Base-by-base conservation (phyloP, 2,113 vertebrate species). In the Lampris megalopsis region DNA sequence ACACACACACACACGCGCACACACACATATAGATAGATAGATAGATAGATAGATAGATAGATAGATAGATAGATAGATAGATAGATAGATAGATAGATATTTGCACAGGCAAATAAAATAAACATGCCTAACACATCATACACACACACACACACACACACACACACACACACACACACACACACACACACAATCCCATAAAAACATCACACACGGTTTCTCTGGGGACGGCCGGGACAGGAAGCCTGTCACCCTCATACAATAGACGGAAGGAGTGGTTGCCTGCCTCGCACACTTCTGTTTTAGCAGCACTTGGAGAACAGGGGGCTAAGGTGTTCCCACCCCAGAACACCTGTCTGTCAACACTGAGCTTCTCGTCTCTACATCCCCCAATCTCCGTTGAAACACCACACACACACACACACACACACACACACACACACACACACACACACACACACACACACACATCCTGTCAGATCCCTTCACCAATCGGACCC, bases 251-350 rank as follows among this genome's bases (percentile, higher is more conserved):
- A 79, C 83, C 78, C 65, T 38, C 80, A 85, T 76, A 95, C 70
- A 76, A 89, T 93, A 78, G 87, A 81, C 91, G 90, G 95, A 94
- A 95, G 89, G 75, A 93, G 88, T 43, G 76, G 86, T n/a, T 87
- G 92, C 79, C 85, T 85, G 89, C 2, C 6, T 79, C 40, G 80
- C 85, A 90, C 91, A 86, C 90, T 75, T 78, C 87, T 91, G 85
- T 91, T 90, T 77, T 78, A 81, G 69, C 64, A 79, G 82, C 43
- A 74, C 75, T 58, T 77, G 81, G 73, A 87, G 73, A 76, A 75
- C 48, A 45, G 65, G 68, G 67, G 64, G 66, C 61, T 72, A 64
- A 82, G 84, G 81, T 85, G 83, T 83, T 86, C 88, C 73, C 85
- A 61, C 84, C 75, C 85, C 73, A 63, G 47, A 74, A 79, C 92